phyloP scores from a whole-genome alignment of 2,113 vertebrate species.

The Vidua chalybeata region DNA sequence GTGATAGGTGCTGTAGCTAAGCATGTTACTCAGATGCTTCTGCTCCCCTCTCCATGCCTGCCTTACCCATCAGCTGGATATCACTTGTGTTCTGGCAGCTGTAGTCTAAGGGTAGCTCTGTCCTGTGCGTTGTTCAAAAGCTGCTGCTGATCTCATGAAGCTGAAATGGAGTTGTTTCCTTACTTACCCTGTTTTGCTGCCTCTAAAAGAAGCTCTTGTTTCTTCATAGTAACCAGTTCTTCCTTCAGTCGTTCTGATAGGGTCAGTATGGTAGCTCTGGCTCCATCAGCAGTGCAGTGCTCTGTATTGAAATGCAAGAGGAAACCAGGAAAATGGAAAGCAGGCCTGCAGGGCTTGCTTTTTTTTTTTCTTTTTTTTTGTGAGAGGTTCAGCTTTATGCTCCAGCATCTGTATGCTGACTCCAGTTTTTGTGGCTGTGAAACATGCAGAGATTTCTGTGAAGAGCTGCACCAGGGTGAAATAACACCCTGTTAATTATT shows the following conservation, averaged over 20 bases:
- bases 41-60: neutral
- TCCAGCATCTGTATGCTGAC: neutral
- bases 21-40: neutral
- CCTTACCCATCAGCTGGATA: neutral
- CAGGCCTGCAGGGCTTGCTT: neutral
- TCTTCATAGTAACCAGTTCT: neutral
- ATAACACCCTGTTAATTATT: slow-evolving; percentile 56
- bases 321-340: neutral
- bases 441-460: slow-evolving; percentile 38
- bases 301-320: neutral
- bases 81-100: neutral
- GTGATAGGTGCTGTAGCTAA: neutral
- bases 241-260: neutral
- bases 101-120: neutral
- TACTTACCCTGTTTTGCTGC: neutral
- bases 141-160: neutral
- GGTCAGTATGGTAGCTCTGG: neutral
- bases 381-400: neutral
- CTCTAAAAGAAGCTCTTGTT: neutral
- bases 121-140: neutral
- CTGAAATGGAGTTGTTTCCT: neutral
- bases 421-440: slow-evolving; percentile 5
- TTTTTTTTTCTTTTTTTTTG: neutral
- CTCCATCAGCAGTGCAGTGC: neutral
- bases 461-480: slow-evolving; percentile 23